Conservation (phyloP, 2,888 invertebrate species). For the Torymus auratus region DNA sequence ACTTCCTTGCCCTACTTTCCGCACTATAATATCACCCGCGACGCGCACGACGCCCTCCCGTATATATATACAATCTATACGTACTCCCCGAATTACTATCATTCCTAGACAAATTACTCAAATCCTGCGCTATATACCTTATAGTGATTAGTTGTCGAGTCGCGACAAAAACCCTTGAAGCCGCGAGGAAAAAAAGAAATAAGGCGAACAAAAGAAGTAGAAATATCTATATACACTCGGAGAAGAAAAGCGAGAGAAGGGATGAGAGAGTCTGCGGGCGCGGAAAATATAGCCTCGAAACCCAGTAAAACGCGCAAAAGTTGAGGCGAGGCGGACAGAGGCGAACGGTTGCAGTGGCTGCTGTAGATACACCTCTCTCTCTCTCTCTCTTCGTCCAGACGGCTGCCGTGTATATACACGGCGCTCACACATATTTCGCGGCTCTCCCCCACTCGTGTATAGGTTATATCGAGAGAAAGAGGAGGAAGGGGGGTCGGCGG, state of each 20-base stretch:
- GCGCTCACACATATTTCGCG: not conserved
- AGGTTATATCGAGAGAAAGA: conserved; percentile 34
- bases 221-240: no score
- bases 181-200: not conserved
- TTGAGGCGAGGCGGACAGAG: conserved; percentile 50
- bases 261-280: conserved; percentile 46
- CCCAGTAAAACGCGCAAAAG: conserved; percentile 50
- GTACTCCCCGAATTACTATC: no score
- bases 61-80: no score
- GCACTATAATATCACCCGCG: conserved; percentile 23
- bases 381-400: conserved; percentile 10
- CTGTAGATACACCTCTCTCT: conserved; percentile 36
- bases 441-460: not conserved
- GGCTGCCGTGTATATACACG: not conserved
- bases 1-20: conserved; percentile 30
- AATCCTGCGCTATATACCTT: no score
- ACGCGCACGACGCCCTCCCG: not conserved
- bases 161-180: no score
- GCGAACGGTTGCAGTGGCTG: conserved; percentile 48
- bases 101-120: no score
- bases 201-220: not conserved
- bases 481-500: conserved; percentile 61
- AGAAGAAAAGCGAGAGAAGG: not conserved
- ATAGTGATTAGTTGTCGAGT: no score
- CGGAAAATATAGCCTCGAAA: conserved; percentile 59